These are phyloP conservation scores for Seriola rivoliana DNA, from an alignment of 2,113 vertebrate species.

Conservation along the genomic window DNA sequence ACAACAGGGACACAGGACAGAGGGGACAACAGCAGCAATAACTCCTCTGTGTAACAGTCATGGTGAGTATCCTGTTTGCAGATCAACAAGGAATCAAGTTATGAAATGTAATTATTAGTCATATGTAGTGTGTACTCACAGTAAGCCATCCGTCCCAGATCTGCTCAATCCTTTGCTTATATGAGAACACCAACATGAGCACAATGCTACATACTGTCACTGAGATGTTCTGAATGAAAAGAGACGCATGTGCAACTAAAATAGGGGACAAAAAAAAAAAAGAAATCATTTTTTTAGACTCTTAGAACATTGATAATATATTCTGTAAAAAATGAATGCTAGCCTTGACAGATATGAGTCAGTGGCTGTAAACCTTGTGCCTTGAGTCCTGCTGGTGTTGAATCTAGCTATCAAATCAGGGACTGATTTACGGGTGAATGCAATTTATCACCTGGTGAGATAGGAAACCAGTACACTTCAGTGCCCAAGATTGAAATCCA, in stretches of 20 bases:
- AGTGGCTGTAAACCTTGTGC: constrained; percentile 28
- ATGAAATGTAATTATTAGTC: neutral
- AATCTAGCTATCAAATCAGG: constrained; percentile 45
- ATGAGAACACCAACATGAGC: constrained; percentile 85
- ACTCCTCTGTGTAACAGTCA: constrained; percentile 43
- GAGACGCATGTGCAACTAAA: constrained; percentile 83
- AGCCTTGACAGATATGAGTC: constrained; percentile 30
- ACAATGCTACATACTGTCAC: constrained; percentile 83
- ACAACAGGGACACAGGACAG: constrained; percentile 60
- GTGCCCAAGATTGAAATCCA: constrained; percentile 37
- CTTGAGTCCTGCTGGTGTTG: constrained; percentile 21
- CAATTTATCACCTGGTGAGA: constrained; percentile 46
- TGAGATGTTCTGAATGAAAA: constrained; percentile 86
- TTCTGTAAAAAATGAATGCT: neutral
- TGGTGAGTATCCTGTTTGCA: constrained; percentile 20
- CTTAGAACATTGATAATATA: constrained; percentile 10
- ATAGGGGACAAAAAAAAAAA: constrained; percentile 52
- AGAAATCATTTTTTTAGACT: constrained; percentile 32
- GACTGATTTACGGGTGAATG: constrained; percentile 41
- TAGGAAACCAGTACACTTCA: constrained; percentile 33
- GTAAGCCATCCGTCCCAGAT: constrained; percentile 84
- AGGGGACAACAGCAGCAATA: constrained; percentile 57
- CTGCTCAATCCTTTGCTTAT: constrained; percentile 82
- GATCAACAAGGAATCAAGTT: neutral
- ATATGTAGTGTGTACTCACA: constrained; percentile 75